Conservation (phyloP, 2,888 invertebrate species). For the Drosophila nr. perissopoda region DNA sequence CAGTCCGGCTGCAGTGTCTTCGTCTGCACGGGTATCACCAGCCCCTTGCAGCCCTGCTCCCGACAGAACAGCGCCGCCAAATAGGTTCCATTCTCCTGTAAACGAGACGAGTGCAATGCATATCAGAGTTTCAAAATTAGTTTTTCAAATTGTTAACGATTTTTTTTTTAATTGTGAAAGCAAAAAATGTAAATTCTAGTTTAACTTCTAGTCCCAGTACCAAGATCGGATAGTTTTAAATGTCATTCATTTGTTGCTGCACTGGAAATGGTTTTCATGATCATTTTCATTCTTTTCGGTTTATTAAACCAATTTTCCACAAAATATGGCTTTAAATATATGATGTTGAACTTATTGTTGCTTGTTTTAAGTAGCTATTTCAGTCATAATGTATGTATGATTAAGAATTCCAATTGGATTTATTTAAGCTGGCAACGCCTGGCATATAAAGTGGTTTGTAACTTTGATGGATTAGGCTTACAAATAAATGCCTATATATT, state of each 20-base stretch:
- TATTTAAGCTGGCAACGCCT: neutral
- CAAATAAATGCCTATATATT: neutral
- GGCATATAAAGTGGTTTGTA: neutral
- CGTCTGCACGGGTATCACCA: slow-evolving; percentile 87
- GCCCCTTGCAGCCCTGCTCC: slow-evolving; percentile 84
- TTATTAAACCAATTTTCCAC: neutral
- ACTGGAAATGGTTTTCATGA: neutral
- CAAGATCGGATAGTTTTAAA: neutral
- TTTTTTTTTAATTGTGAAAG: neutral
- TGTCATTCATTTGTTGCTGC: neutral
- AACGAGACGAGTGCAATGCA: neutral
- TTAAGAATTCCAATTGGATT: neutral
- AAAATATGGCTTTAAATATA: neutral
- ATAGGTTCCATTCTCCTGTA: slow-evolving; percentile 83
- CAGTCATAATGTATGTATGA: neutral
- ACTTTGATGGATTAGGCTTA: neutral
- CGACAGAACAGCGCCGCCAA: slow-evolving; percentile 85
- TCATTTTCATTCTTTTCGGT: neutral
- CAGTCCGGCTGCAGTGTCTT: slow-evolving; percentile 87
- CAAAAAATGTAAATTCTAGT: neutral
- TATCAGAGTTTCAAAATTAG: neutral
- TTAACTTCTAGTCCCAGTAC: no score
- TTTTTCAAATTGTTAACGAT: neutral
- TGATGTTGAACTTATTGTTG: neutral
- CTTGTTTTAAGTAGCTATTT: neutral